Evolutionary conservation across 2,888 invertebrate species (phyloP).

Genomic region (Phaedon cochleariae): DNA sequence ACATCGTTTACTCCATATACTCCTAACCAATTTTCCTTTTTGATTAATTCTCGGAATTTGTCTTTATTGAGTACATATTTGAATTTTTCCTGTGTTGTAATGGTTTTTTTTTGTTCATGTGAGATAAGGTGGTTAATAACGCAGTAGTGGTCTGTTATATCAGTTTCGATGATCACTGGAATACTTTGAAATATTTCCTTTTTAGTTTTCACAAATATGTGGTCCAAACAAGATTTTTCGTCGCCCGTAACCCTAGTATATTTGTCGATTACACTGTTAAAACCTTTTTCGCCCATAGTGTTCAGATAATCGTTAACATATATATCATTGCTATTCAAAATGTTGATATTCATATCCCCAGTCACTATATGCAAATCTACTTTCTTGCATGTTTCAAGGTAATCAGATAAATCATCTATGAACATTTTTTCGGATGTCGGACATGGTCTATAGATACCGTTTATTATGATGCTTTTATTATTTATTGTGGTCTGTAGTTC

Average conservation of each 20-base stretch:
- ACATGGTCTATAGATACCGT: conserved; percentile 8
- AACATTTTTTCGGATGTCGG: conserved; percentile 3
- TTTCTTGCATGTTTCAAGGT: not conserved
- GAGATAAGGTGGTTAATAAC: not conserved
- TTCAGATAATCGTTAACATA: not conserved
- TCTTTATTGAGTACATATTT: not conserved
- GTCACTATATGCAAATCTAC: not conserved
- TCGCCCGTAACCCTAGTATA: not conserved
- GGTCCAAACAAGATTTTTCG: conserved; percentile 2
- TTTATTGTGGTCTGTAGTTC: not conserved
- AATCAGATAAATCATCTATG: not conserved
- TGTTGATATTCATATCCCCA: conserved; percentile 6
- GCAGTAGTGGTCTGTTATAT: conserved; percentile 2
- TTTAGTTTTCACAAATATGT: conserved; percentile 2
- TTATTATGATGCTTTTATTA: not conserved
- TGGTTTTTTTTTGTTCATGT: not conserved
- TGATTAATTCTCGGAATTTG: not conserved
- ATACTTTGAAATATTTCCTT: not conserved
- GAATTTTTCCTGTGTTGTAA: not conserved
- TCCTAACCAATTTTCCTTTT: not conserved
- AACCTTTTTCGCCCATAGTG: not conserved
- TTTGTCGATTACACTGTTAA: not conserved
- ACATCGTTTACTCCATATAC: not conserved
- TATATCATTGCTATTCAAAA: not conserved
- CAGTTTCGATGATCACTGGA: not conserved